phyloP scores from a whole-genome alignment of 2,888 invertebrate genomes.

The Stegana nigrithorax region DNA sequence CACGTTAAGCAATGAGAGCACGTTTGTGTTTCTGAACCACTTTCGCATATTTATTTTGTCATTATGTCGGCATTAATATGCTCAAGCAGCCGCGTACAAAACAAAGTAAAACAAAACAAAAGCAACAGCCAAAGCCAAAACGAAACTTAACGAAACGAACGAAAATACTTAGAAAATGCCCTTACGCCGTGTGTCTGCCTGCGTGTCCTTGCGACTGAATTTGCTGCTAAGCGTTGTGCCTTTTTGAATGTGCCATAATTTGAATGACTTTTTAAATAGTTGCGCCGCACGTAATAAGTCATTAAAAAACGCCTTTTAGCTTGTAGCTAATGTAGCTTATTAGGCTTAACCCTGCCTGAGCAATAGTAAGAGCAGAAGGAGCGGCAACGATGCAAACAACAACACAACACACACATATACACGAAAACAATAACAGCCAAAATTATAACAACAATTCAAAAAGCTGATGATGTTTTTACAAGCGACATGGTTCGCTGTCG shows the following conservation, averaged over 20 bases:
- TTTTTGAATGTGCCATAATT: constrained; percentile 43
- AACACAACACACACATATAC: background rate
- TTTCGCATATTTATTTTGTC: constrained; percentile 68
- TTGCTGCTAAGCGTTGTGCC: constrained; percentile 5
- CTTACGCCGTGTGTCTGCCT: no score
- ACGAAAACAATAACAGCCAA: no score
- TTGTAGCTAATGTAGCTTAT: constrained; percentile 60
- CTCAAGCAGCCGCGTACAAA: constrained; percentile 35
- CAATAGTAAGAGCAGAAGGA: no score
- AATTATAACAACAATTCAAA: no score
- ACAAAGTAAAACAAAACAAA: no score
- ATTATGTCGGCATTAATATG: constrained; percentile 65
- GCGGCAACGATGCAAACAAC: no score
- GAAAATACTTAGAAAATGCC: no score
- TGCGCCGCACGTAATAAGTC: constrained; percentile 55
- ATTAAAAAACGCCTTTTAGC: constrained; percentile 50
- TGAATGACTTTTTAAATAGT: constrained; percentile 67
- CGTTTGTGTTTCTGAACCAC: constrained; percentile 56
- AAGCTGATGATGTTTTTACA: no score
- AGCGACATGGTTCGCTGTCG: no score
- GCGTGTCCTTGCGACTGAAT: background rate
- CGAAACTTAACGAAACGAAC: no score
- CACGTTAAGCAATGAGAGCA: constrained; percentile 57
- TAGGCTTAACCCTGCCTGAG: constrained; percentile 44
- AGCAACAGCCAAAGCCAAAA: no score